Evolutionary conservation across 2,113 vertebrate species (phyloP).

Genomic region (Tupaia chinensis): DNA sequence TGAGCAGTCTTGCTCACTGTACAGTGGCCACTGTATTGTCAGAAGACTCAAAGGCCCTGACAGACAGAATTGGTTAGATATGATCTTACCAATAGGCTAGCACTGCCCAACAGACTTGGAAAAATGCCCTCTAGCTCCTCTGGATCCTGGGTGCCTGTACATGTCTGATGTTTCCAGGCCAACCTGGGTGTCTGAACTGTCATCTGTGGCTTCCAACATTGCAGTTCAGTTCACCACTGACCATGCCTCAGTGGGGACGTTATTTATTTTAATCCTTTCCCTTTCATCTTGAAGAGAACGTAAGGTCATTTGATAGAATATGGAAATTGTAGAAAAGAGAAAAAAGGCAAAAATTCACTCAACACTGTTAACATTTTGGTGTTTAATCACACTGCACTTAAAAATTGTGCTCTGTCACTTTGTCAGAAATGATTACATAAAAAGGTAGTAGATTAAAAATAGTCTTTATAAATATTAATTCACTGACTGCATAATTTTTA

Average conservation of each 20-base stretch:
- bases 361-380: neutral
- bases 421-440: neutral
- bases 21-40: neutral
- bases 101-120: neutral
- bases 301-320: neutral
- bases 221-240: no score
- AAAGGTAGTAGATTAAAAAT: neutral
- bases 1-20: neutral
- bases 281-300: neutral
- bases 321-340: neutral
- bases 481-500: neutral
- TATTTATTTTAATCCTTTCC: neutral
- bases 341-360: neutral
- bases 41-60: neutral
- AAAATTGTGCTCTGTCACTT: constrained; percentile 3
- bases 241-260: no score
- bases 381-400: neutral
- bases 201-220: no score
- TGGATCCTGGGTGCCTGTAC: no score
- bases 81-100: neutral
- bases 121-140: neutral
- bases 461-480: neutral
- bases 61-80: neutral
- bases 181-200: neutral
- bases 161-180: no score